These are phyloP conservation scores for Oreonectes daqikongensis DNA, from an alignment of 2,797 vertebrate genomes.

Conservation along the genomic window DNA sequence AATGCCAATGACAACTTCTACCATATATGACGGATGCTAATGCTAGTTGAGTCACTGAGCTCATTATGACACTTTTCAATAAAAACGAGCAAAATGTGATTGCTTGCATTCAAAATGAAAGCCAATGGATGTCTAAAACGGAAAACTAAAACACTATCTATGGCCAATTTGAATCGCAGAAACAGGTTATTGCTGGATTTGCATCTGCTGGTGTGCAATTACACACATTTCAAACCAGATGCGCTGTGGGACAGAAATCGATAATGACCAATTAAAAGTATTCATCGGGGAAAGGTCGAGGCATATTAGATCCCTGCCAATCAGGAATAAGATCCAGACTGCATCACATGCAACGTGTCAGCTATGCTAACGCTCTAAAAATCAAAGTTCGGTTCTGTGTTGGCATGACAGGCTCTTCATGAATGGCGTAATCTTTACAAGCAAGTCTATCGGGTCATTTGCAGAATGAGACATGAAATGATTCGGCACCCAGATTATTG, in stretches of 20 bases:
- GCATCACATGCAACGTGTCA: slow-evolving; percentile 26
- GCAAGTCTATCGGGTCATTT: slow-evolving; percentile 56
- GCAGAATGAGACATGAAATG: slow-evolving; percentile 65
- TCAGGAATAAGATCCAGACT: slow-evolving; percentile 8
- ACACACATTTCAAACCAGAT: slow-evolving; percentile 16
- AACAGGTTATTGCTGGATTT: slow-evolving; percentile 7
- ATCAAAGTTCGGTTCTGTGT: slow-evolving; percentile 70
- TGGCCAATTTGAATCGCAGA: slow-evolving; percentile 33
- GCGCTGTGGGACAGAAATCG: slow-evolving; percentile 28
- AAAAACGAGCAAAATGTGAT: slow-evolving; percentile 13
- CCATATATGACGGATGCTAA: not conserved
- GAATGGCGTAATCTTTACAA: slow-evolving; percentile 69
- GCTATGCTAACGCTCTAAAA: slow-evolving; percentile 54
- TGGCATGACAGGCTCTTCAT: slow-evolving; percentile 69
- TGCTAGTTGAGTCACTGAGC: slow-evolving; percentile 8
- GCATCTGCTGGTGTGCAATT: slow-evolving; percentile 38
- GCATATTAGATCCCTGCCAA: slow-evolving; percentile 9
- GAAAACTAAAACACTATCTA: slow-evolving; percentile 19
- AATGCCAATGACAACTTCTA: not conserved
- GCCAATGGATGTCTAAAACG: not conserved
- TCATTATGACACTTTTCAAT: slow-evolving; percentile 9
- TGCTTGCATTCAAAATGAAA: not conserved
- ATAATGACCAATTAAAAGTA: slow-evolving; percentile 35
- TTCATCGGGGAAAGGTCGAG: slow-evolving; percentile 37
- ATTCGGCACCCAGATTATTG: slow-evolving; percentile 65